These are phyloP conservation scores for Hemithea aestivaria DNA, from an alignment of 2,888 invertebrate species.

Conservation along the genomic window DNA sequence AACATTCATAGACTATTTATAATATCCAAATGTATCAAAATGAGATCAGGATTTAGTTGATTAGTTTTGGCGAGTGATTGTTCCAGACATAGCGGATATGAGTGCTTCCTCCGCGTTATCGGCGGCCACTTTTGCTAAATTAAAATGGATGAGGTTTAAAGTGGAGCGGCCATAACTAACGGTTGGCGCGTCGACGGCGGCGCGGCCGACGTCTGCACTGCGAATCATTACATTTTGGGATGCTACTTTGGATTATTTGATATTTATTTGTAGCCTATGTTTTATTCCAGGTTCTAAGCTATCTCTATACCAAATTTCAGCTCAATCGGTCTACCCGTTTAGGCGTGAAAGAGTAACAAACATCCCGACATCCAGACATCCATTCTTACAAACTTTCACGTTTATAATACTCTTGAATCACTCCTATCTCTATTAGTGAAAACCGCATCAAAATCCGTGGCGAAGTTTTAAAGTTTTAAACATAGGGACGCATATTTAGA, in stretches of 20 bases:
- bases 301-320: too few species aligned
- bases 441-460: too few species aligned
- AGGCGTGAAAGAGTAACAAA: too few species aligned
- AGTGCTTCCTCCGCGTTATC: conserved; percentile 74
- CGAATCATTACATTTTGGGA: conserved; percentile 21
- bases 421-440: too few species aligned
- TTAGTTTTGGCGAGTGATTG: conserved; percentile 29
- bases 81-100: conserved; percentile 64
- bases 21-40: too few species aligned
- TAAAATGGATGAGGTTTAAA: conserved; percentile 79
- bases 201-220: conserved; percentile 22
- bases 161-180: conserved; percentile 75
- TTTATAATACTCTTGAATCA: too few species aligned
- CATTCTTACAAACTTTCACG: too few species aligned
- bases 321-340: too few species aligned
- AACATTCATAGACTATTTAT: too few species aligned
- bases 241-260: conserved; percentile 18
- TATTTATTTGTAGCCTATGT: conserved; percentile 1
- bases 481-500: too few species aligned
- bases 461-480: background rate
- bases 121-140: conserved; percentile 77
- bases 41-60: conserved; percentile 3
- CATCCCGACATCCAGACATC: too few species aligned
- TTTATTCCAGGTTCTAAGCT: too few species aligned
- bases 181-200: conserved; percentile 60